phyloP scores from a whole-genome alignment of 2,888 invertebrate genomes.

The Halictus ligatus region DNA sequence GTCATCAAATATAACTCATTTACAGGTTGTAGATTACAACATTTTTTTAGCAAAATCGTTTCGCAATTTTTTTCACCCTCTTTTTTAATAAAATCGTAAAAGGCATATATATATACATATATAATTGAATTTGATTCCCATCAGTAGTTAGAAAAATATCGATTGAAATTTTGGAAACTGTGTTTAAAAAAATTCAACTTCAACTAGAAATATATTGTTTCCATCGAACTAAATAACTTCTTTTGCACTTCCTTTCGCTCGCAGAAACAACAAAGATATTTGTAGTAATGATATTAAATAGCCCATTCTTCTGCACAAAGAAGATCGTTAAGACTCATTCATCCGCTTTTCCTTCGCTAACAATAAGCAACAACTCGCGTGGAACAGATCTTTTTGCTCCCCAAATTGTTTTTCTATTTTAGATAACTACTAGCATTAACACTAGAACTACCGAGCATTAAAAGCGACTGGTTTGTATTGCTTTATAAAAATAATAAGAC shows the following conservation, averaged over 20 bases:
- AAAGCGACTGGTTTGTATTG: conserved; percentile 4
- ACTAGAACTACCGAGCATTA: conserved; percentile 12
- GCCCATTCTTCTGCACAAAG: conserved; percentile 15
- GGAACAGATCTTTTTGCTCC: conserved; percentile 21
- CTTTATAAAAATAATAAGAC: not conserved
- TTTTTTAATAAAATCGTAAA: conserved; percentile 29
- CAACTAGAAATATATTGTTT: not conserved
- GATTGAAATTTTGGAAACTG: conserved; percentile 1
- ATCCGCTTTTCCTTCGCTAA: conserved; percentile 25
- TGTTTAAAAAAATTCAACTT: conserved; percentile 5
- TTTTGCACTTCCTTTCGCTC: not conserved
- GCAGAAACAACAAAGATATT: conserved; percentile 13
- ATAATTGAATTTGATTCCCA: conserved; percentile 14
- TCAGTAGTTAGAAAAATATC: conserved; percentile 7
- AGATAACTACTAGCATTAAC: conserved; percentile 29
- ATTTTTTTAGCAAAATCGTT: conserved; percentile 45
- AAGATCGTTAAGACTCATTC: conserved; percentile 27
- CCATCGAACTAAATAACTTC: not conserved
- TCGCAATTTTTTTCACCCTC: not conserved
- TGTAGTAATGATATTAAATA: not conserved
- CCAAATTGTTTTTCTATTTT: conserved; percentile 13
- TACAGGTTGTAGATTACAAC: not conserved
- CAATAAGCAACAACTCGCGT: conserved; percentile 26
- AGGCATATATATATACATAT: conserved; percentile 15
- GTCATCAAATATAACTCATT: conserved; percentile 37